Conservation (phyloP, 2,888 invertebrate genomes). For the Eueremaeus valkanovi region DNA sequence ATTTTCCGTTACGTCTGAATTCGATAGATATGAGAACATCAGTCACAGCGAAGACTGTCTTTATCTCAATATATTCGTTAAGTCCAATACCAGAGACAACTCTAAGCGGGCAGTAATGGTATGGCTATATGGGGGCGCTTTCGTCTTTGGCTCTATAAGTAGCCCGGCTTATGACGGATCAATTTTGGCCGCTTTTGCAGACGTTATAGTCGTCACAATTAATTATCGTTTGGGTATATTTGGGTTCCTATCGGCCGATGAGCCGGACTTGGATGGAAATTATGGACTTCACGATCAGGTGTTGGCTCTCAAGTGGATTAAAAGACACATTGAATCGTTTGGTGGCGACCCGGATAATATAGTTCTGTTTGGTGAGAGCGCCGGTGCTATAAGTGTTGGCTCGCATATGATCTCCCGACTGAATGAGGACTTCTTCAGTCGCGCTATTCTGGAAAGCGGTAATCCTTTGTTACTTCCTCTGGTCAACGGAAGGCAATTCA, state of each 20-base stretch:
- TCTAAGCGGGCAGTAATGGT: too few species aligned
- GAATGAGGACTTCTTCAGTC: not conserved
- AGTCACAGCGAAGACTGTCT: too few species aligned
- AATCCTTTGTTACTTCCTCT: not conserved
- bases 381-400: constrained; percentile 48
- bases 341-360: constrained; percentile 50
- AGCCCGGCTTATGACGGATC: constrained; percentile 53
- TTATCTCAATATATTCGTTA: too few species aligned
- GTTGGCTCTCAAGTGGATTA: constrained; percentile 51
- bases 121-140: too few species aligned
- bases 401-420: not conserved
- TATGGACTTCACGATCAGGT: constrained; percentile 51
- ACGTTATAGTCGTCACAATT: constrained; percentile 57
- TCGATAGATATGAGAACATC: too few species aligned
- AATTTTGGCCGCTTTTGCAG: constrained; percentile 55
- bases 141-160: too few species aligned
- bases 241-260: too few species aligned
- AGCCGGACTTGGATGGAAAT: constrained; percentile 56
- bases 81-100: too few species aligned
- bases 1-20: too few species aligned
- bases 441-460: not conserved
- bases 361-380: constrained; percentile 50
- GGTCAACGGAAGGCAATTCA: not conserved
- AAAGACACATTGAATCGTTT: constrained; percentile 48
- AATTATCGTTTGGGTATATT: constrained; percentile 56